These are phyloP conservation scores for Callosobruchus maculatus DNA, from an alignment of 2,888 invertebrate species.

Conservation along the genomic window DNA sequence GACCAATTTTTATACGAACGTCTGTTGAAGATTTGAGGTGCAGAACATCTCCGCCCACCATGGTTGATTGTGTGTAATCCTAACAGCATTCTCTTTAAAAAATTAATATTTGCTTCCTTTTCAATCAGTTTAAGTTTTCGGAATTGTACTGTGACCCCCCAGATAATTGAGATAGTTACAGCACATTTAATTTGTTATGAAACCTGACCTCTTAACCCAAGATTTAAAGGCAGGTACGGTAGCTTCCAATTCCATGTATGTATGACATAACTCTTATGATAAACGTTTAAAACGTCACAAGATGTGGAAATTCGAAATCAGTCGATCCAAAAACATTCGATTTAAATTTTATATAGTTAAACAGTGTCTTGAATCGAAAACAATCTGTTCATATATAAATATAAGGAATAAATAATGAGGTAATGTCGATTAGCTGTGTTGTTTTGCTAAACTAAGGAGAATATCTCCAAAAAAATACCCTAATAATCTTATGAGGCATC, in stretches of 20 bases:
- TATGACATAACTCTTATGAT: neutral
- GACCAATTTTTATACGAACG: no score
- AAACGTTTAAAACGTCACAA: neutral
- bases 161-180: neutral
- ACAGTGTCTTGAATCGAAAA: neutral
- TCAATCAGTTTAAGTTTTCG: neutral
- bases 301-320: neutral
- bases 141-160: neutral
- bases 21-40: no score
- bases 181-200: neutral
- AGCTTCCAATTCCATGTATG: neutral
- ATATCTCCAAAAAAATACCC: neutral
- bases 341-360: neutral
- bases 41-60: no score
- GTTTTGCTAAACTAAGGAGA: neutral
- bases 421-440: neutral
- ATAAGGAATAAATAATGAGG: neutral
- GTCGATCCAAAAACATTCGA: neutral
- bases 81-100: neutral
- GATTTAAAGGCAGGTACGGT: neutral
- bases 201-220: neutral
- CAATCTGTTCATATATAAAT: neutral
- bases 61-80: no score
- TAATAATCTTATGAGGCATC: neutral
- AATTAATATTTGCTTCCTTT: neutral